Conservation (phyloP, 2,113 vertebrate genomes). For the Poecile atricapillus region DNA sequence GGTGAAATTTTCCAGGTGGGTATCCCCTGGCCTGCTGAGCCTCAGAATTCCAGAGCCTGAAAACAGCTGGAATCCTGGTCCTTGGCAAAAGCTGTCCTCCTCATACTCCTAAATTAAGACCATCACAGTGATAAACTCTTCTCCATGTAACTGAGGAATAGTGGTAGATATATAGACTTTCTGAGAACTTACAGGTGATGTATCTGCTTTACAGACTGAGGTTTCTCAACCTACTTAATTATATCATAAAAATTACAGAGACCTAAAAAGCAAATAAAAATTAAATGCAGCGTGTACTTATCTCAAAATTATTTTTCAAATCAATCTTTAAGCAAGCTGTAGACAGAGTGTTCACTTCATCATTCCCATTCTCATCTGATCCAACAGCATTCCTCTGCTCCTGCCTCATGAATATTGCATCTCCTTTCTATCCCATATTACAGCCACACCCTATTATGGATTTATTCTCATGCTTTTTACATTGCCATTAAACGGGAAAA, state of each 20-base stretch:
- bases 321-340: not conserved
- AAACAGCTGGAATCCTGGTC: not conserved
- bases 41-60: not conserved
- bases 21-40: not conserved
- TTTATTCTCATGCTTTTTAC: not conserved
- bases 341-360: not conserved
- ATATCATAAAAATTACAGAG: not conserved
- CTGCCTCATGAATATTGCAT: not conserved
- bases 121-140: not conserved
- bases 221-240: not conserved
- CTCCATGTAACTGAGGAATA: not conserved
- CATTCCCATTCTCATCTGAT: not conserved
- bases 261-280: not conserved
- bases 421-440: not conserved
- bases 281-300: not conserved
- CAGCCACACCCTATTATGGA: not conserved
- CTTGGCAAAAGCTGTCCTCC: not conserved
- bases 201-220: not conserved
- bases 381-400: not conserved
- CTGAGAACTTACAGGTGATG: not conserved
- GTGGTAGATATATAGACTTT: not conserved
- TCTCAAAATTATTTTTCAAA: not conserved
- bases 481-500: not conserved
- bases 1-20: not conserved
- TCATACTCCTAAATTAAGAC: not conserved